These are phyloP conservation scores for Garrulus glandarius DNA, from an alignment of 2,797 vertebrate species.

Conservation along the genomic window DNA sequence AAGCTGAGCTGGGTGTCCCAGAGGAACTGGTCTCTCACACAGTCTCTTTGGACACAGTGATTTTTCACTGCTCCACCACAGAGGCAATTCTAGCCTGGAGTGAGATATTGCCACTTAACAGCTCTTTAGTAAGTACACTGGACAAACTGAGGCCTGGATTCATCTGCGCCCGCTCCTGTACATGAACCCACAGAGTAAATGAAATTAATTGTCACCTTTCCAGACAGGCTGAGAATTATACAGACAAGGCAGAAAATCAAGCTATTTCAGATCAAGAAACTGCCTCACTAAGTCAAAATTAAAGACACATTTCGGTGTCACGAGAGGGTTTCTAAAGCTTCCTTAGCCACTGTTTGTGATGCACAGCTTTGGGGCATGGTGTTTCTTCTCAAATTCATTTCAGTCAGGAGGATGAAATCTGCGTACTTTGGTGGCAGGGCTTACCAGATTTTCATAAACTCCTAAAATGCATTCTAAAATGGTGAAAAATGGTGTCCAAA, in stretches of 20 bases:
- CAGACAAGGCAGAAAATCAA: background rate
- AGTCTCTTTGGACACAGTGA: background rate
- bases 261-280: background rate
- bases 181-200: background rate
- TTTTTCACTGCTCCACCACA: background rate
- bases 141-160: background rate
- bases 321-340: background rate
- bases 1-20: background rate
- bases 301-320: background rate
- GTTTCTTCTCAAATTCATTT: background rate
- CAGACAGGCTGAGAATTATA: background rate
- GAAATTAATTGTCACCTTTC: background rate
- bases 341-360: background rate
- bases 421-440: background rate
- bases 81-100: background rate
- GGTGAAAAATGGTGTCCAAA: background rate
- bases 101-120: conserved; percentile 16
- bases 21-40: background rate
- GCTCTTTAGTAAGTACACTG: background rate
- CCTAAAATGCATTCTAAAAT: background rate
- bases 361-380: background rate
- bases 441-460: background rate
- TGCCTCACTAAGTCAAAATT: background rate
- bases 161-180: background rate
- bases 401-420: background rate